phyloP scores from a whole-genome alignment of 2,888 invertebrate species.

The Pyralis farinalis region DNA sequence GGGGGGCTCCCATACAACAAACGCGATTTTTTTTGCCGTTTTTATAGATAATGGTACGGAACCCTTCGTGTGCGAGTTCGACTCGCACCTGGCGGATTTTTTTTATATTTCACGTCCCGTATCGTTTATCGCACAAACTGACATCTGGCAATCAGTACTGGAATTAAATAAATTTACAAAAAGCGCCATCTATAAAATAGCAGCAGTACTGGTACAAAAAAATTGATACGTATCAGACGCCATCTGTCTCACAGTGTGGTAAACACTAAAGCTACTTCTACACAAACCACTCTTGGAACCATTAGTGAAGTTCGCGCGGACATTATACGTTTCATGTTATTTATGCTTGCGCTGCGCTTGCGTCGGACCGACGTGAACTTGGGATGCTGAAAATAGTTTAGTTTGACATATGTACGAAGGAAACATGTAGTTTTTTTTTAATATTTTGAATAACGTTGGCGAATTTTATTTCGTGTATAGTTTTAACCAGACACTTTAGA shows the following conservation, averaged over 20 bases:
- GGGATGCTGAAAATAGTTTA: slow-evolving; percentile 72
- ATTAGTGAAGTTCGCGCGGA: slow-evolving; percentile 19
- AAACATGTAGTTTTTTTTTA: slow-evolving; percentile 68
- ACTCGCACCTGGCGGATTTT: too few relatives aligned
- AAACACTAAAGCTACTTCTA: background rate
- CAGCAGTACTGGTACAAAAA: background rate
- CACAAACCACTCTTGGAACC: slow-evolving; percentile 26
- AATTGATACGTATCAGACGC: background rate
- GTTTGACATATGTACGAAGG: slow-evolving; percentile 75
- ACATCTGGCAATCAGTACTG: too few relatives aligned
- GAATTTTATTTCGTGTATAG: slow-evolving; percentile 54
- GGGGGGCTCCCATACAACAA: too few relatives aligned
- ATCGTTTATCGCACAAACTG: too few relatives aligned
- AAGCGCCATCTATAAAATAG: background rate
- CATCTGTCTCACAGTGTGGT: background rate
- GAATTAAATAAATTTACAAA: too few relatives aligned
- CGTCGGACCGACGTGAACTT: slow-evolving; percentile 68
- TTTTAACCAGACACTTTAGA: slow-evolving; percentile 41
- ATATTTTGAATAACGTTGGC: slow-evolving; percentile 64
- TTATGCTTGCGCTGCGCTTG: slow-evolving; percentile 57
- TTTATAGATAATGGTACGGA: too few relatives aligned
- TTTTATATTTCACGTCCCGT: too few relatives aligned
- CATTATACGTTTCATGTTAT: slow-evolving; percentile 40
- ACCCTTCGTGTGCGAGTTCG: too few relatives aligned
- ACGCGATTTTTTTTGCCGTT: too few relatives aligned